Base-by-base conservation (phyloP, 2,113 vertebrate genomes). In the Seriola rivoliana region DNA sequence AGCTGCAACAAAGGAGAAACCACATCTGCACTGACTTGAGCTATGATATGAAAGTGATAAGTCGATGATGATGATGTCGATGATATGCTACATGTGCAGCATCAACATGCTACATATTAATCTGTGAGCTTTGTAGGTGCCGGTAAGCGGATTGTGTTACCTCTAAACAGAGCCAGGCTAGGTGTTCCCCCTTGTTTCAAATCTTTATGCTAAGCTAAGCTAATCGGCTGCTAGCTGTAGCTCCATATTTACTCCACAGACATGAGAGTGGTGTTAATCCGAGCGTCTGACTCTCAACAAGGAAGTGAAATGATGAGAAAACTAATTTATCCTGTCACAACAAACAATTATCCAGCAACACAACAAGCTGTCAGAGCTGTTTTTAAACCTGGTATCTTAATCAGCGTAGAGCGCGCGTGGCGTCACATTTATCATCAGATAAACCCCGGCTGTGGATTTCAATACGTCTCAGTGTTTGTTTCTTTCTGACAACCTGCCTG, bases 401-500 rank as follows among this genome's bases (percentile, higher is more conserved):
- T 14, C 29, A 19, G 74, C 0, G 40, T 23, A 12, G 50, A 5
- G 29, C 29, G 29, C 29, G 29, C 29, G 29, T 29, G 29, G 29
- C 29, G 29, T 29, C 29, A 29, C 29, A 29, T 68, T 77, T 6
- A 57, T 73, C 50, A 58, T 76, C 85, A 57, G 75, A 80, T 57
- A 54, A 73, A n/a, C 42, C 12, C 52, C 8, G 1, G 74, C 65
- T 65, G 68, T 14, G 60, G 85, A 58, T 81, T 58, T 78, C 57
- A 72, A 71, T 25, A 29, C 2, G 7, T 54, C 68, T 82, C 59
- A 19, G 71, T 75, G 82, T 77, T 44, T 10, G 38, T 74, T 52
- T 44, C 42, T 16, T 2, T 85, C 46, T 59, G 72, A 78, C 77
- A 72, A 60, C 50, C 66, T 60, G 85, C 88, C 85, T 52, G 72